Conservation (phyloP, 23 tunicate genomes). For the Halocynthia roretzi region DNA sequence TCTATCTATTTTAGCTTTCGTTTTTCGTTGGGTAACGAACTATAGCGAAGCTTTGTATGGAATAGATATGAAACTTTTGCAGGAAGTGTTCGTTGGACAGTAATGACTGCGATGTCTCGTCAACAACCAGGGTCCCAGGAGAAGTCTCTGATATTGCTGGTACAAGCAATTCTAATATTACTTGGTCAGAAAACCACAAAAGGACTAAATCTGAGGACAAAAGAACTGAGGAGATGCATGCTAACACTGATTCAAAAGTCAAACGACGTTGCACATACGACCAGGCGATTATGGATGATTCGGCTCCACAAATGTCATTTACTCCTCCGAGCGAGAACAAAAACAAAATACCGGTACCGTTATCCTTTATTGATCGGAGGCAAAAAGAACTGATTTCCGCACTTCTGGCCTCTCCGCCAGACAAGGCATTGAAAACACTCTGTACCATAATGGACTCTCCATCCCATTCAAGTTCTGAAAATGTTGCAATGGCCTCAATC, state of each 20-base stretch:
- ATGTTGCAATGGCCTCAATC: not conserved
- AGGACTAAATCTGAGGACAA: not conserved
- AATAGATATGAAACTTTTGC: too few species aligned
- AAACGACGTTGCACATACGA: too few species aligned
- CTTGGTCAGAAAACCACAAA: not conserved
- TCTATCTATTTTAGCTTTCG: too few species aligned
- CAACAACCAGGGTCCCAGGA: not conserved
- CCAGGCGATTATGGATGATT: not conserved
- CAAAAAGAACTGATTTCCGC: slow-evolving; percentile 30
- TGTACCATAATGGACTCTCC: not conserved
- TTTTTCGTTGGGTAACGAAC: too few species aligned
- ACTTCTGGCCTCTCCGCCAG: slow-evolving; percentile 28
- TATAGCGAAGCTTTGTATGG: too few species aligned
- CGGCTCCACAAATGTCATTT: not conserved
- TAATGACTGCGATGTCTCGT: slow-evolving; percentile 1
- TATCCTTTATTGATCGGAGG: slow-evolving; percentile 48
- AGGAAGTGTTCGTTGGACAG: too few species aligned
- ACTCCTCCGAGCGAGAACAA: not conserved
- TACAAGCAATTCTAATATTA: not conserved
- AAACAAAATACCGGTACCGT: slow-evolving; percentile 52
- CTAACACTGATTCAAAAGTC: too few species aligned
- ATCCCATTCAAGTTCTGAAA: not conserved
- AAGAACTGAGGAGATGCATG: not conserved
- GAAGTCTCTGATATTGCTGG: too few species aligned
- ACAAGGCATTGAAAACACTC: not conserved